Base-by-base conservation (phyloP, 64 coral and sea anemone species). In the Montipora foliosa region DNA sequence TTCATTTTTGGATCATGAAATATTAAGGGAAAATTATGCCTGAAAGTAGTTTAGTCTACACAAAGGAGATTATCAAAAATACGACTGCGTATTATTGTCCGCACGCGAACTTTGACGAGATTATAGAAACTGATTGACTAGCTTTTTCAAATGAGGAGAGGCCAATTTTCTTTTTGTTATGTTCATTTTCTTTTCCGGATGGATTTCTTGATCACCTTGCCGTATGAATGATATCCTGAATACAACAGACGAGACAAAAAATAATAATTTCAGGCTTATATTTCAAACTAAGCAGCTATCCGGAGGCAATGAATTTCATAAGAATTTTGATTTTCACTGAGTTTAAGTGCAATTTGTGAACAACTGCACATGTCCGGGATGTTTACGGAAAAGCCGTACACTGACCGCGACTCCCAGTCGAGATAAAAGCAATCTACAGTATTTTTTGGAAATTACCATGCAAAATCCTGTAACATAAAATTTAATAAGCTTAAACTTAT, bases 31-130 rank as follows among this genome's bases (percentile, higher is more conserved):
- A 84, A 85, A 85, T 85, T 49, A 70, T 70, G 47, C 79, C 49
- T 84, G 69, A 84, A 84, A 84, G 62, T 84, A 70, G 60, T 84
- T 84, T 85, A 69, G 82, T 45, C 81, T 44, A 70, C 19, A 20
- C 61, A 85, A 85, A 70, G 66, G 8, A 49, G 49, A 70, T 67
- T 64, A 71, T 49, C 15, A 70, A 85, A 85, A 67, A 76, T 37
- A 76, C 25, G 4, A 11, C 11, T 46, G 2, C 69, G 37, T 37
- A 37, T 19, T 19, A 21, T 5, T 5, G 6, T 73, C 7, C 19
- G 15, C 69, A 73, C 19, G 20, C 21, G 21, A 24, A 37, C 37
- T 37, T 37, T 37, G 37, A 37, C 37, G 37, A 37, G 37, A 8
- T 73, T 21, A 24, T 5, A 5, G 21, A 76, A 76, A 14, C 11